phyloP scores from a whole-genome alignment of 1,140 invertebrate species.

The Agraylea sexmaculata region DNA sequence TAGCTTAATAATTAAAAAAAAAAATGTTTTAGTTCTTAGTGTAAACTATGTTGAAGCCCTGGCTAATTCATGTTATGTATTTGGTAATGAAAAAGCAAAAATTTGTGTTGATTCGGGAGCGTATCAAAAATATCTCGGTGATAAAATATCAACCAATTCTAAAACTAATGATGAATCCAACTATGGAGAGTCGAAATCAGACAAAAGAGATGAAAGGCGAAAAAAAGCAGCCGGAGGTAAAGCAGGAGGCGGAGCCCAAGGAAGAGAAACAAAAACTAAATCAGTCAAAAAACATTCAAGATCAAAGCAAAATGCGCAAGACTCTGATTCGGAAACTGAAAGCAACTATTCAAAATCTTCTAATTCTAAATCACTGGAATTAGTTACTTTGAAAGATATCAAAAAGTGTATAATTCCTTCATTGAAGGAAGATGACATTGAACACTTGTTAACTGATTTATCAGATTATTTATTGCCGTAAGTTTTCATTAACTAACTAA shows the following conservation, averaged over 20 bases:
- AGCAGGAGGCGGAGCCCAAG: constrained; percentile 80
- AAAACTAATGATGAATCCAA: constrained; percentile 31
- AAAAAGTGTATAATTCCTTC: constrained; percentile 49
- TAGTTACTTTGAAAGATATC: constrained; percentile 59
- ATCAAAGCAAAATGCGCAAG: constrained; percentile 37
- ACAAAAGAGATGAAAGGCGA: constrained; percentile 74
- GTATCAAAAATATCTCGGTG: constrained; percentile 50
- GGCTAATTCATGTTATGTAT: constrained; percentile 50
- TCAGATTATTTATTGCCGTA: constrained; percentile 48
- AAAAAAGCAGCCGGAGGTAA: constrained; percentile 81
- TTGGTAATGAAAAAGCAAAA: constrained; percentile 63
- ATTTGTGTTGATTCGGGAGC: constrained; percentile 54
- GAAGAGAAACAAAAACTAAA: constrained; percentile 91
- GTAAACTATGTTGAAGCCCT: constrained; percentile 58
- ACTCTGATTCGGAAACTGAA: constrained; percentile 52
- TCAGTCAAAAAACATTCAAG: constrained; percentile 69
- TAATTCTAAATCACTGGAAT: constrained; percentile 38
- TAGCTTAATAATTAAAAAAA: constrained; percentile 22
- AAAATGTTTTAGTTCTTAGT: constrained; percentile 43
- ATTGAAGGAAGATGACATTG: constrained; percentile 51
- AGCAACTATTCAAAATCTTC: constrained; percentile 29
- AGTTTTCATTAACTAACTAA: constrained; percentile 33
- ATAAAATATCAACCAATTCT: constrained; percentile 43
- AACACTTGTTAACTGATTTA: constrained; percentile 47
- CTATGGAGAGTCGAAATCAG: constrained; percentile 48